Evolutionary conservation across 1,140 invertebrate species (phyloP), one percentile per base, ranked within the genome.

Genomic region (Drosophila saltans): DNA sequence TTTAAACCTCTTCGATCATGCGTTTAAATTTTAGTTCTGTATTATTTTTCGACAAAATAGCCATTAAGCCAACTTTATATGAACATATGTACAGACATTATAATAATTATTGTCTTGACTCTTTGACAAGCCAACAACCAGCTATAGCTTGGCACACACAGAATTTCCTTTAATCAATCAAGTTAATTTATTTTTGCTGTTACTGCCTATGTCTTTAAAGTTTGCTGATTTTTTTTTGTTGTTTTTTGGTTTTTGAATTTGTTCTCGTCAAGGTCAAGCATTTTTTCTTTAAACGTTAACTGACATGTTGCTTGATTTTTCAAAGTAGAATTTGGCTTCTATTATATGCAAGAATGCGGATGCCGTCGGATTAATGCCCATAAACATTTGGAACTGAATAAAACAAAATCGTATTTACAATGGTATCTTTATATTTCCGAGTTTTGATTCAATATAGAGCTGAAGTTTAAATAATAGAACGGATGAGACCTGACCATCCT

Each of bases 111-210:
- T 74, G 41, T 63, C 40, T 58, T 61, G 41, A 43, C 72, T 75
- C 48, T 58, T 11, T 59, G 59, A 62, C 66, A 69, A 59, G 26
- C 24, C 21, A 43, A 30, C 60, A 30, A 56, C 55, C 57, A 60
- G 55, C 66, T 66, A 76, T 10, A 69, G 33, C 33, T 36, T 36
- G 66, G 21, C 69, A 45, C 66, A 39, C 58, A 60, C 48, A 67
- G 16, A 84, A 81, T 77, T 85, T 73, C 72, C 68, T 78, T 82
- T 66, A 88, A 88, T 85, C 82, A 88, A 85, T 88, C 82, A 85
- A 75, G 65, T 73, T 81, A 84, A 84, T 86, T 84, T 65, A 68
- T 57, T 70, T 76, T 76, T 72, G 78, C 71, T 85, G 75, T 86
- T 64, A 41, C 33, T 26, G 57, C 45, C 45, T 52, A 52, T 52